Percentiles rank a stretch among this genome's conserved stretches.
Evolutionary conservation across 92 coral and sea anemone genomes (phyloP).

Genomic region (Siderastrea radians): DNA sequence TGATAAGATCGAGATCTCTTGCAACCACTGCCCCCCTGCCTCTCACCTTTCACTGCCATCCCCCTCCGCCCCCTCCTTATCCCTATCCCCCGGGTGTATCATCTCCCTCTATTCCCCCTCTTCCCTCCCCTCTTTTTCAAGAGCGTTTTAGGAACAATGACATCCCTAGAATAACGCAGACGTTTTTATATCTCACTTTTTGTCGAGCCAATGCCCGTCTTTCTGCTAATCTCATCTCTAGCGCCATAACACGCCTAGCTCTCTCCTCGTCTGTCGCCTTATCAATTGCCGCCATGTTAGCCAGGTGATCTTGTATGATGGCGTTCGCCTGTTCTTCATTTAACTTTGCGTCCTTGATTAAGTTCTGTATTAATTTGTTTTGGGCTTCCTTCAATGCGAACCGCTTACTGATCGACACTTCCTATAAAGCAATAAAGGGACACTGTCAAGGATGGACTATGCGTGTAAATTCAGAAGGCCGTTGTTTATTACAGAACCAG

Average conservation of each 20-base stretch:
- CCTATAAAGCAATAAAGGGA: conserved; percentile 44
- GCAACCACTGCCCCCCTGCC: too few relatives aligned
- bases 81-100: not conserved
- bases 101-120: not conserved
- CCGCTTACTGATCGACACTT: conserved; percentile 88
- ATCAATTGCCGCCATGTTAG: conserved; percentile 90
- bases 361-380: conserved; percentile 81
- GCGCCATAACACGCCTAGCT: conserved; percentile 88
- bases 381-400: conserved; percentile 93
- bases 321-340: conserved; percentile 87
- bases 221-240: conserved; percentile 95
- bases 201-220: conserved; percentile 87
- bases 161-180: not conserved
- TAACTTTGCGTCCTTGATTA: conserved; percentile 79
- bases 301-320: conserved; percentile 80
- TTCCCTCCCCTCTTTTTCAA: not conserved
- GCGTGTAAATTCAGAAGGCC: too few relatives aligned
- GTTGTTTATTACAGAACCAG: too few relatives aligned
- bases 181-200: conserved; percentile 50
- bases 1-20: too few relatives aligned
- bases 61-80: not conserved
- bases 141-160: not conserved
- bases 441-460: too few relatives aligned
- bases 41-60: too few relatives aligned
- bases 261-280: conserved; percentile 93